Evolutionary conservation across 2,888 invertebrate genomes (phyloP), one percentile per base, ranked within the genome.

Genomic region (Ochlodes sylvanus): DNA sequence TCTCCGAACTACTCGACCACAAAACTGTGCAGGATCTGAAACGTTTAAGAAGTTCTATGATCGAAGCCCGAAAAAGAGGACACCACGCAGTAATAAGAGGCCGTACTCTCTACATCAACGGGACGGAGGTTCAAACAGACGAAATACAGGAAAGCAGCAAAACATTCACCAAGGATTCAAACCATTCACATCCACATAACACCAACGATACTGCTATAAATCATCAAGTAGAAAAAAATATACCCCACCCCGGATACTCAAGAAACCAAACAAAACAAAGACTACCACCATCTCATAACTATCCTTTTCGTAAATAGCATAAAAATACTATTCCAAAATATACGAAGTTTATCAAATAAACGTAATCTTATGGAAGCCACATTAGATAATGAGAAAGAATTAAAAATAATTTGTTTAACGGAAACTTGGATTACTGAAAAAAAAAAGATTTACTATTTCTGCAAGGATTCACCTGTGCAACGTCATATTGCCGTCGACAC

Each of bases 21-120:
- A 7, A 34, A 5, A 38, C 34, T 2, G 7, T 38, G 4, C 7
- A 14, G 10, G 57, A 57, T n/a, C 57, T 9, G 6, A 57, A 57
- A 38, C 6, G 12, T 14, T 38, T 57, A 21, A 15, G 57, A 38
- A 41, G 34, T 17, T 14, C 9, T 12, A 57, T 57, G 57, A 19
- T 57, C 14, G 57, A 57, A 9, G 57, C 57, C 6, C 15, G 57
- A 1, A 57, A 57, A 57, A 57, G 38, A 15, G 57, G 57, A 12
- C 41, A 41, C 9, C 38, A 57, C 19, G 57, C 57, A 38, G n/a
- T 57, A 17, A 57, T 57, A 34, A 17, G 38, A 17, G 17, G 34
- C 34, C 7, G 14, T 15, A 15, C n/a, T 15, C 57, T 57, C 2
- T 57, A n/a, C 17, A 57, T 57, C 7, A n/a, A 57, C 15, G 57